Evolutionary conservation across 1,140 invertebrate genomes (phyloP).

Genomic region (Micrasema longulum): DNA sequence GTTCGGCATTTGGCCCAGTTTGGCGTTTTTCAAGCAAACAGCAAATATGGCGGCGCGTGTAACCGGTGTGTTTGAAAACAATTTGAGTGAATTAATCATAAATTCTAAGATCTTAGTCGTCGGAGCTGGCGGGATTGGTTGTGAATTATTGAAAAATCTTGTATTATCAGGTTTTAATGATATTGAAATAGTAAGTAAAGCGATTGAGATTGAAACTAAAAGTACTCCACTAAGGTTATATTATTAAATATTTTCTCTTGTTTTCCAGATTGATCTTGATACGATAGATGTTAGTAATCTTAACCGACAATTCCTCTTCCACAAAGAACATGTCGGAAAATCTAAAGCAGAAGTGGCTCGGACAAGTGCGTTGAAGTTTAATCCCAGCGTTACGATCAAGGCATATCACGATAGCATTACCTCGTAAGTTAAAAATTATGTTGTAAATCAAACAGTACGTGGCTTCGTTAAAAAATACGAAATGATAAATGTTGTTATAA

Average conservation of each 20-base stretch:
- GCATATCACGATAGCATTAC: conserved; percentile 95
- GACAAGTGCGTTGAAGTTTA: conserved; percentile 90
- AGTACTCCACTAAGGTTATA: conserved; percentile 1
- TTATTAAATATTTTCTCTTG: conserved; percentile 45
- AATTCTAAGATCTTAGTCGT: conserved; percentile 83
- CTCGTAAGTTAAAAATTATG: conserved; percentile 83
- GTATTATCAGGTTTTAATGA: conserved; percentile 93
- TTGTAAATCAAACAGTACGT: too few species aligned
- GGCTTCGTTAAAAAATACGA: too few species aligned
- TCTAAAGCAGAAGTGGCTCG: conserved; percentile 92
- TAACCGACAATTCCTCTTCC: conserved; percentile 98
- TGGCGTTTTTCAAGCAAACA: conserved; percentile 3
- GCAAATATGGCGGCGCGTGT: conserved; percentile 69
- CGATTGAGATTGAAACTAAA: neutral
- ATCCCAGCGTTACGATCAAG: conserved; percentile 88
- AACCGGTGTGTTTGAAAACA: conserved; percentile 72
- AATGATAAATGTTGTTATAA: too few species aligned
- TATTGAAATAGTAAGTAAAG: conserved; percentile 90
- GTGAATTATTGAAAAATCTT: conserved; percentile 98
- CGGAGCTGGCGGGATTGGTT: conserved; percentile 98
- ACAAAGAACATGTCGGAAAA: conserved; percentile 97
- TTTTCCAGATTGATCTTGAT: conserved; percentile 96
- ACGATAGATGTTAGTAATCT: conserved; percentile 99
- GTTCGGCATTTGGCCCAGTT: too few species aligned
- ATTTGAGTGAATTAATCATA: conserved; percentile 70